Evolutionary conservation across 2,113 vertebrate species (phyloP).

Genomic region (Tursiops truncatus): DNA sequence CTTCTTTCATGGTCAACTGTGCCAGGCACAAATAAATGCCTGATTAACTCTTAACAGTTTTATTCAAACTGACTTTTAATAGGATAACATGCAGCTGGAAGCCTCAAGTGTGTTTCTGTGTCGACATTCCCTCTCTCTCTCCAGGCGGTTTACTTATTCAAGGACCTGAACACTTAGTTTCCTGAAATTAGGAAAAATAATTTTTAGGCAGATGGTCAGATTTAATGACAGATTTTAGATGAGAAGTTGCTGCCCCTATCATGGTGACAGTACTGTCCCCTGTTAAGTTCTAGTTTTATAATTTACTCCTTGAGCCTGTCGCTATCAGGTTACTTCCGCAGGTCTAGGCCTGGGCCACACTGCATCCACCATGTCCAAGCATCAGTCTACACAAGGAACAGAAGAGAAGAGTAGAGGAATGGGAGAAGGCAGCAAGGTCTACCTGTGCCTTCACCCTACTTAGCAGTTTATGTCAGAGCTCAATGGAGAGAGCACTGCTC

Average conservation of each 20-base stretch:
- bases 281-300: not conserved
- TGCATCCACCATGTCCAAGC: not conserved
- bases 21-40: not conserved
- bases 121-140: not conserved
- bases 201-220: not conserved
- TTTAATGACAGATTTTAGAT: not conserved
- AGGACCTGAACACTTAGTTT: not conserved
- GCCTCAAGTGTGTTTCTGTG: not conserved
- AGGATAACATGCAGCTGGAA: not conserved
- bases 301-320: not conserved
- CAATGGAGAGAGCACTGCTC: not conserved
- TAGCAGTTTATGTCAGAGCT: not conserved
- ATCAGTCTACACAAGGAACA: not conserved
- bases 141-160: not conserved
- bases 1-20: not conserved
- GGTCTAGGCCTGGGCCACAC: not conserved
- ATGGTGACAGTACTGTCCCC: not conserved
- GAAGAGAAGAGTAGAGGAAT: not conserved
- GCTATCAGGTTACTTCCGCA: not conserved
- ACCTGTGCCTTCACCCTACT: not conserved
- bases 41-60: not conserved
- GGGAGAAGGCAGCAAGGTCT: not conserved
- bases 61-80: not conserved
- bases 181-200: not conserved
- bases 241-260: not conserved